These are phyloP conservation scores for Apomyelois bistriatella DNA, from an alignment of 2,888 invertebrate species.

Conservation along the genomic window DNA sequence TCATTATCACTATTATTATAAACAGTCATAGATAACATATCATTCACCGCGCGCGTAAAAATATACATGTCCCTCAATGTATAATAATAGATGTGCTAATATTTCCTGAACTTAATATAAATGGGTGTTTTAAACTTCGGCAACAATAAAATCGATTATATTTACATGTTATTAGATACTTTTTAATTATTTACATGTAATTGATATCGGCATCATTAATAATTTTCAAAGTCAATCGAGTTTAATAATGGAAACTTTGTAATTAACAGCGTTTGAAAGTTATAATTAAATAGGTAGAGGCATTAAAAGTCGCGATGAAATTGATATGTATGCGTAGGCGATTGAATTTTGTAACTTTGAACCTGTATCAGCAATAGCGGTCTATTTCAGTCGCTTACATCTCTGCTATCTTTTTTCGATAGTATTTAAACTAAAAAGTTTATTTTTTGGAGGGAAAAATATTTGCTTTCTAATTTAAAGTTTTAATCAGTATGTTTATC, in stretches of 20 bases:
- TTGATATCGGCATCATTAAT: slow-evolving; percentile 14
- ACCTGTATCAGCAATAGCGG: slow-evolving; percentile 18
- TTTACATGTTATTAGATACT: neutral
- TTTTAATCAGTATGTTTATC: neutral
- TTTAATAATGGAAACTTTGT: neutral
- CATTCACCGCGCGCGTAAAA: slow-evolving; percentile 32
- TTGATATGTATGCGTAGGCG: slow-evolving; percentile 42
- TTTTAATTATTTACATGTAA: neutral
- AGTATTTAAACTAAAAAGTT: neutral
- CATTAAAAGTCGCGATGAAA: slow-evolving; percentile 17
- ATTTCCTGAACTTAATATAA: slow-evolving; percentile 16
- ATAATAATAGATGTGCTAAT: slow-evolving; percentile 10
- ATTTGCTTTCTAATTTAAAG: neutral
- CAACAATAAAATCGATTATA: neutral
- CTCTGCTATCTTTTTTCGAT: neutral
- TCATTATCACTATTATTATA: slow-evolving; percentile 74
- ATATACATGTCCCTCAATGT: neutral
- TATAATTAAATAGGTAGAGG: slow-evolving; percentile 18
- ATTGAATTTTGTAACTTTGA: slow-evolving; percentile 32
- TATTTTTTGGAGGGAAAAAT: neutral
- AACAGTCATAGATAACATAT: slow-evolving; percentile 56
- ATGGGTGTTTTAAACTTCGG: neutral
- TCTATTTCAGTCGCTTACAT: slow-evolving; percentile 22
- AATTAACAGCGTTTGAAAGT: neutral
- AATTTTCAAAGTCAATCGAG: slow-evolving; percentile 18